Percentiles rank a stretch among this genome's conserved stretches.
These are phyloP conservation scores for Phataginus tetradactyla DNA, from an alignment of 2,797 vertebrate genomes.

Conservation along the genomic window DNA sequence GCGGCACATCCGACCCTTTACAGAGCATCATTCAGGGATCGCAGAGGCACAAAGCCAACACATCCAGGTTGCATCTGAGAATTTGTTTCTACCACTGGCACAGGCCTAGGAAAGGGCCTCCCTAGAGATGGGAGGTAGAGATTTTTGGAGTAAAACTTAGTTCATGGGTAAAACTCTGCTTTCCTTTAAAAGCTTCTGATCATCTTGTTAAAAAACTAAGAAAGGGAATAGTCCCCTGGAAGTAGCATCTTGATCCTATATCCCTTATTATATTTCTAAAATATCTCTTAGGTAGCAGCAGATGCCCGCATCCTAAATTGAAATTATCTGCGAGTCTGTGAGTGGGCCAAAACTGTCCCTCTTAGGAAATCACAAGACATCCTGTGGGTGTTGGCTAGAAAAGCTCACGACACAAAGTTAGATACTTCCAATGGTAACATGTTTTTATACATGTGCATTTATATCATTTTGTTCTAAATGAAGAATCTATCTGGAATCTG, in stretches of 20 bases:
- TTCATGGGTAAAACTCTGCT: neutral
- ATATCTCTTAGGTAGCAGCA: neutral
- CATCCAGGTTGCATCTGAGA: neutral
- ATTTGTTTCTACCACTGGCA: neutral
- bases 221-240: neutral
- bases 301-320: neutral
- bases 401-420: neutral
- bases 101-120: neutral
- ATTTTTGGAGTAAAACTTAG: neutral
- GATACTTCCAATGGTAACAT: neutral
- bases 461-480: slow-evolving; percentile 51
- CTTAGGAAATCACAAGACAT: slow-evolving; percentile 37
- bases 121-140: neutral
- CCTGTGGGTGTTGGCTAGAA: neutral
- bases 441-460: slow-evolving; percentile 46
- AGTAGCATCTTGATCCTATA: neutral
- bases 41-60: neutral
- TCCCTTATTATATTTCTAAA: neutral
- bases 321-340: neutral
- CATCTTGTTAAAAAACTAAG: neutral
- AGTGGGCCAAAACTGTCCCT: neutral
- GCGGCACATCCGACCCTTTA: neutral
- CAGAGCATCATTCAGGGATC: neutral
- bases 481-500: slow-evolving; percentile 39
- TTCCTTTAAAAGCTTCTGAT: neutral